Base-by-base conservation (phyloP, 2,888 invertebrate species). In the Apamea monoglypha region DNA sequence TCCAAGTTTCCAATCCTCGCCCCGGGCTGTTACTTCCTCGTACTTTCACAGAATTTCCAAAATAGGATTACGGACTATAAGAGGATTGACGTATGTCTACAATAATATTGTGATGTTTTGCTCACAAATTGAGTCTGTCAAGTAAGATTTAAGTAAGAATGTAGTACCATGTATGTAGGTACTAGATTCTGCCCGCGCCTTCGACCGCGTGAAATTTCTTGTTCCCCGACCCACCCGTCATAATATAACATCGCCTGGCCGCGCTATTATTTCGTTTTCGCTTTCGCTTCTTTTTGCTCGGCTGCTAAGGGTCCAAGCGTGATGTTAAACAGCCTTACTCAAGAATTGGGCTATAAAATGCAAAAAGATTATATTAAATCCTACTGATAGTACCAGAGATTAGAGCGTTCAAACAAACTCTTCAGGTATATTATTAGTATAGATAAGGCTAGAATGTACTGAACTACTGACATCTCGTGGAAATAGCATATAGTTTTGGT, bases 31-130 rank as follows among this genome's bases (percentile, higher is more conserved):
- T 32, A 66, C 12, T n/a, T 36, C 12, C 18, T 50, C 18, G 1
- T 40, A 6, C 40, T 32, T 68, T 63, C 71, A n/a, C 44, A 53
- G 44, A 70, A 63, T 63, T 44, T 44, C 32, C 32, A 70, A 70
- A 44, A 44, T 10, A 16, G 63, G 71, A 71, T 53, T 80, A 47
- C 0, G 4, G 25, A 47, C 44, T 36, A n/a, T 56, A 44, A 44
- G 32, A 44, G 40, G 59, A 59, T 47, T 61, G 25, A 25, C 10
- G 40, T 59, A 59, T 59, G 29, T 40, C 40, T 18, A 40, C 4
- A 59, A 50, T 29, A 68, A 29, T 29, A 79, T 68, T 78, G 68
- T 18, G 10, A 40, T 16, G n/a, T 44, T 61, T 25, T 44, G n/a
- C 25, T 40, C 5, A 2, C n/a, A 76, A 29, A 76, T 25, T 36